Percentiles rank a stretch among this genome's conserved stretches.
Evolutionary conservation across 1,140 invertebrate species (phyloP).

Genomic region (Oncopeltus fasciatus): DNA sequence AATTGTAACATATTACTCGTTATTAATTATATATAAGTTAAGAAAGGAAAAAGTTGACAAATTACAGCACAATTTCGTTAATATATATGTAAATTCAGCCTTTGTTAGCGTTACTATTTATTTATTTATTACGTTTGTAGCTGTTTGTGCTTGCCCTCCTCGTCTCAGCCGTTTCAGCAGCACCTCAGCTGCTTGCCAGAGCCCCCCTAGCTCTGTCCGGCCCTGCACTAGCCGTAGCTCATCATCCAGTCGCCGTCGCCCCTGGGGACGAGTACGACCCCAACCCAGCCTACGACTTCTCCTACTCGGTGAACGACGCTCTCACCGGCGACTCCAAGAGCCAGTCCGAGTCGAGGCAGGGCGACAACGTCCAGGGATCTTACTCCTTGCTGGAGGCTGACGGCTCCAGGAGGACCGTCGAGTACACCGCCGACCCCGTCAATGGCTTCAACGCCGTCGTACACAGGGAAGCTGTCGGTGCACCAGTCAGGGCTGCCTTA

Average conservation of each 20-base stretch:
- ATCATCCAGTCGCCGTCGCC: not conserved
- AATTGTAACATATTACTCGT: no score
- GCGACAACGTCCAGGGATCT: conserved; percentile 32
- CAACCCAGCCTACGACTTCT: conserved; percentile 34
- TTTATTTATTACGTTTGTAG: no score
- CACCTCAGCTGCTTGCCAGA: not conserved
- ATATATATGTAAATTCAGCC: no score
- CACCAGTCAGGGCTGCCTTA: conserved; percentile 16
- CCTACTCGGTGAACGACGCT: conserved; percentile 18
- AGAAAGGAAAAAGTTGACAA: no score
- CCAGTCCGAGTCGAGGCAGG: conserved; percentile 19
- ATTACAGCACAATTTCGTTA: no score
- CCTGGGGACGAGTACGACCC: conserved; percentile 24
- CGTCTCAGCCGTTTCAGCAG: not conserved
- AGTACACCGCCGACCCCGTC: conserved; percentile 32
- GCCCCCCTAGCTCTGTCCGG: not conserved
- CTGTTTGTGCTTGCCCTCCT: not conserved
- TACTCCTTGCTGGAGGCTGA: conserved; percentile 33
- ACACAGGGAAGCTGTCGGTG: conserved; percentile 18
- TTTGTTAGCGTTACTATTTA: no score
- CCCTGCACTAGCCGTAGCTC: not conserved
- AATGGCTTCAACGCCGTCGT: conserved; percentile 33
- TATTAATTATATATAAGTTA: no score
- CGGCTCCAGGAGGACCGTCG: conserved; percentile 32
- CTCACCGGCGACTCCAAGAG: conserved; percentile 21